Conservation (phyloP, 2,113 vertebrate genomes). For the Tachysurus vachellii region DNA sequence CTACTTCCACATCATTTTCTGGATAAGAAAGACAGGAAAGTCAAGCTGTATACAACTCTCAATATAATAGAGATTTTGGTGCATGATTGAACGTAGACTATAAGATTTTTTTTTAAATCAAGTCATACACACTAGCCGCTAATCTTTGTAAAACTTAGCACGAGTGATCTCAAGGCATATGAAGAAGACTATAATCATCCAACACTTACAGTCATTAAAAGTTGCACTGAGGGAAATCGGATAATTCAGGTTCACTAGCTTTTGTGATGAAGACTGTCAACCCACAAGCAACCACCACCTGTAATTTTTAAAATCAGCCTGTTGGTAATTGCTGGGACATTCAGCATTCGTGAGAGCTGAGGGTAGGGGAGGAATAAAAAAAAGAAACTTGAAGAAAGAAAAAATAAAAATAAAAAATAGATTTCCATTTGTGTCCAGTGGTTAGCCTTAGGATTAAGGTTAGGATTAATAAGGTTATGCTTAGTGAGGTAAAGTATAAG, state of each 20-base stretch:
- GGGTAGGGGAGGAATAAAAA: neutral
- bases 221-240: neutral
- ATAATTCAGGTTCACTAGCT: neutral
- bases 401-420: too few species aligned
- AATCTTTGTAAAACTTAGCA: neutral
- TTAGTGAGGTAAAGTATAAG: neutral
- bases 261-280: neutral
- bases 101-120: neutral
- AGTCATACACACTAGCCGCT: neutral
- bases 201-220: neutral
- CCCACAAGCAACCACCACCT: neutral
- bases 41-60: neutral
- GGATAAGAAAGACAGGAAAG: neutral
- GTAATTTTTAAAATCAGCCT: constrained; percentile 1
- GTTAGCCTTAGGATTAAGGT: neutral
- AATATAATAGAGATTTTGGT: constrained; percentile 1
- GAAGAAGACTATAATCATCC: neutral
- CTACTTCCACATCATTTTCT: neutral
- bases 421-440: neutral
- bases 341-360: neutral
- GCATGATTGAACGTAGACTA: neutral
- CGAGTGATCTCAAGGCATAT: neutral
- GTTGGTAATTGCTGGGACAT: neutral
- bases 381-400: too few species aligned
- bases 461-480: neutral